phyloP scores from a whole-genome alignment of 2,797 vertebrate genomes.

The Sebastolobus altivelis region DNA sequence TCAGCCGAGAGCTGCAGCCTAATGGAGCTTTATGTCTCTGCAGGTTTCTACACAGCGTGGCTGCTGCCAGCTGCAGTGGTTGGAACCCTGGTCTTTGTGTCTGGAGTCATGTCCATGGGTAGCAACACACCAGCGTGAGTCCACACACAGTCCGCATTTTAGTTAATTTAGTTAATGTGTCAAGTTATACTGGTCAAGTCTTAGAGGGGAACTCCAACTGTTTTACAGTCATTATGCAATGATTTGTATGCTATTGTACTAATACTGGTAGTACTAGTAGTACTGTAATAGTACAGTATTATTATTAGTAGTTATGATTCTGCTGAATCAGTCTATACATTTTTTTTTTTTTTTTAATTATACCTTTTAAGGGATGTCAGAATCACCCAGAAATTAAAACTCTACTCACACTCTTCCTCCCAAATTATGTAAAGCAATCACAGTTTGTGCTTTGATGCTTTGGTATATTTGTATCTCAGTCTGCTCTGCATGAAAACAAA shows the following conservation, averaged over 20 bases:
- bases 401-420: background rate
- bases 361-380: no score
- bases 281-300: background rate
- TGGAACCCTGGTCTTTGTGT: conserved; percentile 87
- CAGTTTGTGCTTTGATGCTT: background rate
- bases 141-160: conserved; percentile 1
- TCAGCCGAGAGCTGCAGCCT: conserved; percentile 41
- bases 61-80: conserved; percentile 86
- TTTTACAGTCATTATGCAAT: background rate
- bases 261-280: background rate
- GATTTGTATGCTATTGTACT: background rate
- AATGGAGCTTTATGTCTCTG: conserved; percentile 59
- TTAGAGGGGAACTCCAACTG: background rate
- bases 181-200: background rate
- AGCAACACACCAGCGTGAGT: conserved; percentile 87
- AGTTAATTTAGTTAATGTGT: background rate
- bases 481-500: conserved; percentile 18
- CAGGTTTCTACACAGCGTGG: conserved; percentile 89
- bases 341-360: no score
- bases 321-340: no score
- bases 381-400: conserved; percentile 16
- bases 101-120: conserved; percentile 83
- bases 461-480: no score
- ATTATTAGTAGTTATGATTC: background rate
- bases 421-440: conserved; percentile 7